phyloP scores from a whole-genome alignment of 2,113 vertebrate genomes.

The Rissa tridactyla region DNA sequence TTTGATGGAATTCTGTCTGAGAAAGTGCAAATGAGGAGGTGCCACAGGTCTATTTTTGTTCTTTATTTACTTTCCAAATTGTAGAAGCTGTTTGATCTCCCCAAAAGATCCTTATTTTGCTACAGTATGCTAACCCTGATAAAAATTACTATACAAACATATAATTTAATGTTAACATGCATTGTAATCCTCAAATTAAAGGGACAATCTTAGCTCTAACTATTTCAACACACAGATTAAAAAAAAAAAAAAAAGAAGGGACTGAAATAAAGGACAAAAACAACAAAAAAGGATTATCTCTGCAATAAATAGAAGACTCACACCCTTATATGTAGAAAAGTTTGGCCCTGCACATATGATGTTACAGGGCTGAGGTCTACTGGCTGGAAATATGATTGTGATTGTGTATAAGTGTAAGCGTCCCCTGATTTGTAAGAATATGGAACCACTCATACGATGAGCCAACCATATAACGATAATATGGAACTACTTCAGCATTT shows the following conservation, averaged over 20 bases:
- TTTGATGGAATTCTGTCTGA: not conserved
- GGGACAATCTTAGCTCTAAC: not conserved
- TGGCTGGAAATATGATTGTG: not conserved
- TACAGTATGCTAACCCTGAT: not conserved
- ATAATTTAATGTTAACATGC: not conserved
- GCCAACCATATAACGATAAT: not conserved
- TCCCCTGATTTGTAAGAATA: not conserved
- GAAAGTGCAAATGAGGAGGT: not conserved
- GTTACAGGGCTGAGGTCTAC: not conserved
- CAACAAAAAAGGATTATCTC: not conserved
- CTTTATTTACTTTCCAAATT: constrained; percentile 2
- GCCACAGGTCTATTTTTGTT: not conserved
- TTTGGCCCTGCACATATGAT: not conserved
- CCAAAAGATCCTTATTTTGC: not conserved
- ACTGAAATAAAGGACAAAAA: not conserved
- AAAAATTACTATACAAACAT: not conserved
- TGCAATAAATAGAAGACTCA: not conserved
- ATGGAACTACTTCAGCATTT: not conserved
- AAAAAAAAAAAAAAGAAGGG: not conserved
- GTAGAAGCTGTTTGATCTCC: not conserved
- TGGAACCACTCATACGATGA: not conserved
- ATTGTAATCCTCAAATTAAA: not conserved
- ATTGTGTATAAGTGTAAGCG: not conserved
- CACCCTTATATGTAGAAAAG: not conserved
- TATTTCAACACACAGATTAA: not conserved